phyloP scores from a whole-genome alignment of 2,113 vertebrate genomes.

The Pontoporia blainvillei region DNA sequence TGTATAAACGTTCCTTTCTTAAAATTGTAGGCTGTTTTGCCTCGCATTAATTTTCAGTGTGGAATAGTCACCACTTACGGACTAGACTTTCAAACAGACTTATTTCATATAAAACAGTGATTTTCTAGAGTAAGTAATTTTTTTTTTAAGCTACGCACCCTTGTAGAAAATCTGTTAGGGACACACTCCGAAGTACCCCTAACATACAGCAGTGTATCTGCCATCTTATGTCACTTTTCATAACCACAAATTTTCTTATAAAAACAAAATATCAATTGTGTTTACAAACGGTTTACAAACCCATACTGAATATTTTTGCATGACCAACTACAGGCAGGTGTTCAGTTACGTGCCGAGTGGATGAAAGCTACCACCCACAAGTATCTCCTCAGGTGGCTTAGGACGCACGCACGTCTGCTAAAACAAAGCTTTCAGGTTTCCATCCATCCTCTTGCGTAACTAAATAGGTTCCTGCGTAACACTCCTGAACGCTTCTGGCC shows the following conservation, averaged over 20 bases:
- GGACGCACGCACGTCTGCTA: background rate
- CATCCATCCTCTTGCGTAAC: slow-evolving; percentile 6
- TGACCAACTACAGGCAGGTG: rapidly evolving
- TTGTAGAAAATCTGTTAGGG: background rate
- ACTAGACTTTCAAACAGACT: background rate
- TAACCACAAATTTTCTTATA: background rate
- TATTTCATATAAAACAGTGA: background rate
- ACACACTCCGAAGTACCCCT: background rate
- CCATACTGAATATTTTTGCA: background rate
- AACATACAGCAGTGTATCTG: background rate
- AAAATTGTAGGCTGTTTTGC: background rate
- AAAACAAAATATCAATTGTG: background rate
- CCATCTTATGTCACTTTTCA: background rate
- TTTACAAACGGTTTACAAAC: background rate
- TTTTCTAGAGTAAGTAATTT: background rate
- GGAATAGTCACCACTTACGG: background rate
- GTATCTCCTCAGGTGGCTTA: rapidly evolving
- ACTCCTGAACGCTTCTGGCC: slow-evolving; percentile 39
- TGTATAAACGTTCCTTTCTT: background rate
- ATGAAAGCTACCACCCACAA: background rate
- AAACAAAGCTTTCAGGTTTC: background rate
- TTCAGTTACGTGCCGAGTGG: background rate
- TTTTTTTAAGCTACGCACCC: background rate
- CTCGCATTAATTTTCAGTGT: background rate
- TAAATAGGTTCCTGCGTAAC: slow-evolving; percentile 48